Percentiles rank a stretch among this genome's conserved stretches.
Evolutionary conservation across 2,113 vertebrate genomes (phyloP).

Genomic region (Puffinus mauretanicus): DNA sequence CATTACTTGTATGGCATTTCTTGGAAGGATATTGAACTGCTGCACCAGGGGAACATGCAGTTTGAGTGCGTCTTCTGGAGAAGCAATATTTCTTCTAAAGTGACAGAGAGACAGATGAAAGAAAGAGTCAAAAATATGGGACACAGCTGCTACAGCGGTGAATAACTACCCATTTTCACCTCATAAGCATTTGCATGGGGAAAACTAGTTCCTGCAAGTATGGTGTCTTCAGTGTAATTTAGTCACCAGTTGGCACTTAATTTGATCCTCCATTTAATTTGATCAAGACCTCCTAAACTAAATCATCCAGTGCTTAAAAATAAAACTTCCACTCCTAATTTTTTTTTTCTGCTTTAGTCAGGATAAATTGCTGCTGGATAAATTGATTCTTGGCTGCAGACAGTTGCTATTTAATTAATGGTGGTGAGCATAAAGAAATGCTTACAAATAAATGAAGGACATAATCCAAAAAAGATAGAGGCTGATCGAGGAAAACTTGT

Average conservation of each 20-base stretch:
- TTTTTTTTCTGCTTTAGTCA: conserved; percentile 22
- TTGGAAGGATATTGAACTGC: neutral
- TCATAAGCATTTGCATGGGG: conserved; percentile 8
- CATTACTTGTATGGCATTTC: neutral
- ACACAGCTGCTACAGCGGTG: conserved; percentile 28
- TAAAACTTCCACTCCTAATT: neutral
- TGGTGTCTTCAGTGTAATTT: conserved; percentile 11
- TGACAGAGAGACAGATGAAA: neutral
- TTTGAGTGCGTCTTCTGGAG: neutral
- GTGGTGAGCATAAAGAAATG: conserved; percentile 9
- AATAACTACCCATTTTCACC: conserved; percentile 19
- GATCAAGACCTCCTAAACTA: conserved; percentile 49
- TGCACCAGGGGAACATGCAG: neutral
- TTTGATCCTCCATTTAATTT: conserved; percentile 54
- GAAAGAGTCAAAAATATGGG: conserved; percentile 16
- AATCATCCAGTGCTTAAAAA: conserved; percentile 40
- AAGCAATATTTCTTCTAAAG: conserved; percentile 1
- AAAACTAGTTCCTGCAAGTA: conserved; percentile 8
- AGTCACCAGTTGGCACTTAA: conserved; percentile 49
- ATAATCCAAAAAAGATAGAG: neutral
- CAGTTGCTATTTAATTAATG: conserved; percentile 27
- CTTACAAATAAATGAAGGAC: conserved; percentile 3
- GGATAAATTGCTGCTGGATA: conserved; percentile 4
- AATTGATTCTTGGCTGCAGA: conserved; percentile 39
- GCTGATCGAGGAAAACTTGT: neutral